Percentiles rank a stretch among this genome's conserved stretches.
These are phyloP conservation scores for Chelonus formosanus DNA, from an alignment of 2,888 invertebrate species.

Conservation along the genomic window DNA sequence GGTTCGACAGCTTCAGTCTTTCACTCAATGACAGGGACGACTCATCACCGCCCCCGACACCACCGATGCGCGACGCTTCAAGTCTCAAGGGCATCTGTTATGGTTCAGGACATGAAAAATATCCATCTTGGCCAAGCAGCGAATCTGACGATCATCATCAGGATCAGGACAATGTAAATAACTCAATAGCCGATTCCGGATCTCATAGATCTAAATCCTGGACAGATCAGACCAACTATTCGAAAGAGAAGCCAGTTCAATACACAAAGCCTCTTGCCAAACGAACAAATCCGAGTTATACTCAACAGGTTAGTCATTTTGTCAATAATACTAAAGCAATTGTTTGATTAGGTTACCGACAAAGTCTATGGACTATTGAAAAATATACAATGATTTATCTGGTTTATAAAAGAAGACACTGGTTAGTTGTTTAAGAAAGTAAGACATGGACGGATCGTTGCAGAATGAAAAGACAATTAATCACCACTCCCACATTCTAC, in stretches of 20 bases:
- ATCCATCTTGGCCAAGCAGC: conserved; percentile 76
- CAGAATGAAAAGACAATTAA: conserved; percentile 47
- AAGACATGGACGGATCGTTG: conserved; percentile 26
- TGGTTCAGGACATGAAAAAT: conserved; percentile 78
- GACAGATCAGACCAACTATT: conserved; percentile 77
- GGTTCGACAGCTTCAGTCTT: conserved; percentile 63
- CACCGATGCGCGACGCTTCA: conserved; percentile 75
- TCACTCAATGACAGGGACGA: conserved; percentile 65
- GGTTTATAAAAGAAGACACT: conserved; percentile 8
- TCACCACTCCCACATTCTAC: conserved; percentile 51
- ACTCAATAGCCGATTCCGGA: conserved; percentile 66
- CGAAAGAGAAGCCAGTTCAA: conserved; percentile 73
- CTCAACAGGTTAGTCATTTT: conserved; percentile 67
- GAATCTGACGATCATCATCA: conserved; percentile 63
- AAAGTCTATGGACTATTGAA: not conserved
- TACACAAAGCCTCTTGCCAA: conserved; percentile 74
- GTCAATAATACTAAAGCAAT: not conserved
- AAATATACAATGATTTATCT: too few relatives aligned
- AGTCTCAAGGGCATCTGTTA: conserved; percentile 74
- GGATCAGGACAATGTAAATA: conserved; percentile 62
- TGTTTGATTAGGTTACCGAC: not conserved
- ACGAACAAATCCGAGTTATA: conserved; percentile 69
- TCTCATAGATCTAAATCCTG: conserved; percentile 75
- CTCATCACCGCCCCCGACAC: conserved; percentile 69
- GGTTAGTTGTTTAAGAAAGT: conserved; percentile 22